phyloP scores from a whole-genome alignment of 2,797 vertebrate genomes.

The Sorex maritimensis region DNA sequence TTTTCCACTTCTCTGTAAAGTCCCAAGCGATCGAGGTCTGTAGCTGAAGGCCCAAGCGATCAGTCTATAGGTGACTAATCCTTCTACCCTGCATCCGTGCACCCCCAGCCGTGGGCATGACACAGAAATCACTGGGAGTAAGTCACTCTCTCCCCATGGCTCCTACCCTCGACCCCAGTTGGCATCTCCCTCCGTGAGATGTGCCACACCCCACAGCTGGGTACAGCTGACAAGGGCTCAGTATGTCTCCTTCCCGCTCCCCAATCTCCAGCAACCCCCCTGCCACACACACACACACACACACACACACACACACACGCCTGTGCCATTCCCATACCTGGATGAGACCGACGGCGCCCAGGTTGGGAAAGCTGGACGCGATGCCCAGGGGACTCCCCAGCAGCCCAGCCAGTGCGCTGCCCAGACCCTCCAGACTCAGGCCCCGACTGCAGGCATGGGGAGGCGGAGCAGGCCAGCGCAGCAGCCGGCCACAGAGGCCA shows the following conservation, averaged over 20 bases:
- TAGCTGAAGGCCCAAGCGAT: neutral
- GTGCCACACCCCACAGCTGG: neutral
- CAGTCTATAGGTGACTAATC: slow-evolving; percentile 38
- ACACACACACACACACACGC: no score
- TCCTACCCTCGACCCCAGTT: neutral
- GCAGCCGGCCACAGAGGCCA: slow-evolving; percentile 89
- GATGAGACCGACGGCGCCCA: slow-evolving; percentile 89
- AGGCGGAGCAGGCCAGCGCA: slow-evolving; percentile 87
- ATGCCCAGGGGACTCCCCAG: slow-evolving; percentile 91
- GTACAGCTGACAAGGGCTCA: neutral
- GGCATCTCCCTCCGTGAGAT: neutral
- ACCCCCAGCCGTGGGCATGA: neutral
- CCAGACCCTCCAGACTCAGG: slow-evolving; percentile 92
- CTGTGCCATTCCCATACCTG: slow-evolving; percentile 88
- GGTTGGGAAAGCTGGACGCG: slow-evolving; percentile 92
- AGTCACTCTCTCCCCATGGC: neutral
- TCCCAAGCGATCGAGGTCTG: neutral
- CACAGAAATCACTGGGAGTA: neutral
- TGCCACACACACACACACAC: accelerated
- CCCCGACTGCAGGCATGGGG: slow-evolving; percentile 91
- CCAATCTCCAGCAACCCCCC: neutral
- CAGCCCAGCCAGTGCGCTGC: slow-evolving; percentile 91
- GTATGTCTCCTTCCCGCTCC: neutral
- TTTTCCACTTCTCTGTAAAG: neutral
- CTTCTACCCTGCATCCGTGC: neutral